phyloP scores from a whole-genome alignment of 2,113 vertebrate genomes.

The Heliornis fulica region DNA sequence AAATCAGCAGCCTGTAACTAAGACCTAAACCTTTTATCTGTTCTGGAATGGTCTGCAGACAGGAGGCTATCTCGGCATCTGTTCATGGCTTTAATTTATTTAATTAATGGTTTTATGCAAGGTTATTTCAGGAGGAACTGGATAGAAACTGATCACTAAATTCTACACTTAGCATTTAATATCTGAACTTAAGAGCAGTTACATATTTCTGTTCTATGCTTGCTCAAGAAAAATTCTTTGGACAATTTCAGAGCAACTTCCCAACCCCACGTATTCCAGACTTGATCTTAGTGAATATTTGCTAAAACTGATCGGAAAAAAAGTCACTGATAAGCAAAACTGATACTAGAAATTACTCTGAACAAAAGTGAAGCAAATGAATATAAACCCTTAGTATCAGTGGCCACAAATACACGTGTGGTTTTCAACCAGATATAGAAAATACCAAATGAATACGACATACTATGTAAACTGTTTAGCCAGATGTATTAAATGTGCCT shows the following conservation, averaged over 20 bases:
- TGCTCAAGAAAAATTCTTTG: background rate
- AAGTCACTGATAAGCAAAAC: background rate
- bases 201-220: background rate
- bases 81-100: background rate
- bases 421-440: background rate
- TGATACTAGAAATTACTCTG: background rate
- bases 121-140: background rate
- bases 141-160: background rate
- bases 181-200: background rate
- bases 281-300: background rate
- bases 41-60: background rate
- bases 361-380: background rate
- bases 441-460: background rate
- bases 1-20: background rate
- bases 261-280: accelerated
- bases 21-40: background rate
- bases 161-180: background rate
- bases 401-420: background rate
- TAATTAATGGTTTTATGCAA: background rate
- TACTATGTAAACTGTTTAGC: background rate
- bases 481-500: background rate
- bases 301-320: background rate
- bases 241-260: background rate
- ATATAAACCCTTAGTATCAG: background rate
- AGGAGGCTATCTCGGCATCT: background rate